Evolutionary conservation across 2,113 vertebrate species (phyloP).

Genomic region (Daphoenositta chrysoptera): DNA sequence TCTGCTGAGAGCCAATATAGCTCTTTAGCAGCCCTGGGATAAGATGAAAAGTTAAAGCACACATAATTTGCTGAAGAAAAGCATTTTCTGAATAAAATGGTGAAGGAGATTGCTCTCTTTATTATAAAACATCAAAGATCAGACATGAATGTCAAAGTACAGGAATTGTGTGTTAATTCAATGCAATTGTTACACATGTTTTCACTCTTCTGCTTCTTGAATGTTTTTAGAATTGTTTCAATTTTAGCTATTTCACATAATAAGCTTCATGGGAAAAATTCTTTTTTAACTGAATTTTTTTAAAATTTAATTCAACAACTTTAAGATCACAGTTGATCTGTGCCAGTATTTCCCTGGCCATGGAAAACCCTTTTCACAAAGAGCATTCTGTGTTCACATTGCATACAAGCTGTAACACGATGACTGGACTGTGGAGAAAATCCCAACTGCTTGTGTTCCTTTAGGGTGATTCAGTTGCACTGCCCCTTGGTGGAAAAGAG

Average conservation of each 20-base stretch:
- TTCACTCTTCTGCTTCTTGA: not conserved
- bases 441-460: not conserved
- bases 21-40: not conserved
- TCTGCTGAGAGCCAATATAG: not conserved
- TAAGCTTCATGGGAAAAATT: not conserved
- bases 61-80: not conserved
- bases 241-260: not conserved
- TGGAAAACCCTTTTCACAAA: not conserved
- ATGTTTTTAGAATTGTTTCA: not conserved
- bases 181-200: not conserved
- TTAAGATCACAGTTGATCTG: not conserved
- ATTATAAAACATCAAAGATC: not conserved
- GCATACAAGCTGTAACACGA: accelerated
- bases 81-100: not conserved
- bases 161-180: not conserved
- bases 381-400: not conserved
- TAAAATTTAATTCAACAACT: not conserved
- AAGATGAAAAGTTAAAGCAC: not conserved
- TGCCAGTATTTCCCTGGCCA: not conserved
- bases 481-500: not conserved
- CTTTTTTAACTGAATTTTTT: not conserved
- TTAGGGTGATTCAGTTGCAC: not conserved
- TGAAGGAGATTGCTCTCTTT: not conserved
- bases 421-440: not conserved
- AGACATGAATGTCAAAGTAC: not conserved